Base-by-base conservation (phyloP, 2,888 invertebrate genomes). In the Unio delphinus region DNA sequence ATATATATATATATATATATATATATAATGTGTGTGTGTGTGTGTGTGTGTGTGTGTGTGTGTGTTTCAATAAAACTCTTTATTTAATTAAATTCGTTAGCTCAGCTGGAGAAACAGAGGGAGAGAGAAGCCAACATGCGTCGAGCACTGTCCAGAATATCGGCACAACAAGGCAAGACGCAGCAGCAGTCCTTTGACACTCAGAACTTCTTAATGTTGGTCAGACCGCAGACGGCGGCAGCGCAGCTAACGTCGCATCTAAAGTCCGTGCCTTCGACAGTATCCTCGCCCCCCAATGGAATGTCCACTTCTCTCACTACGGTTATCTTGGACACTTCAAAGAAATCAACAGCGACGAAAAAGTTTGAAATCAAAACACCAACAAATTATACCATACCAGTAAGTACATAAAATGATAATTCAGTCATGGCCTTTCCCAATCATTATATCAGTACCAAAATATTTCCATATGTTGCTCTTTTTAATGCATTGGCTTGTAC, bases 341-440 rank as follows among this genome's bases (percentile, higher is more conserved):
- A 23, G 45, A 66, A 59, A 54, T 61, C 45, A 55, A 26, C 64
- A 8, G 65, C 69, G 63, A 73, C 73, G 55, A 80, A 78, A 70
- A 74, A 75, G 28, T 79, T 85, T 62, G 64, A 70, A 20, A 80
- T 82, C 60, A 81, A 83, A 56, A 77, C 83, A 5, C 83, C 83
- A 11, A 62, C 67, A 5, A 80, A 79, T 57, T 84, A 81, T 65
- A 73, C 70, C 28, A 83, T 82, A 56, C 80, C 82, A 59, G 84
- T 83, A 74, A 72, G 76, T 61, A 45, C 17, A 28, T 55, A 54
- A 55, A 55, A 54, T 64, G 15, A 26, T 45, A 15, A 45, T 15
- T 45, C 15, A 15, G 3, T 45, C 45, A 11, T 45, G 15, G 15
- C 45, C 45, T 45, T 45, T 8, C 28, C 26, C 58, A 15, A 23